A percentile compares a stretch with the other conserved stretches of the same genome.
phyloP scores from a whole-genome alignment of 2,797 vertebrate genomes.

The Iguana delicatissima region DNA sequence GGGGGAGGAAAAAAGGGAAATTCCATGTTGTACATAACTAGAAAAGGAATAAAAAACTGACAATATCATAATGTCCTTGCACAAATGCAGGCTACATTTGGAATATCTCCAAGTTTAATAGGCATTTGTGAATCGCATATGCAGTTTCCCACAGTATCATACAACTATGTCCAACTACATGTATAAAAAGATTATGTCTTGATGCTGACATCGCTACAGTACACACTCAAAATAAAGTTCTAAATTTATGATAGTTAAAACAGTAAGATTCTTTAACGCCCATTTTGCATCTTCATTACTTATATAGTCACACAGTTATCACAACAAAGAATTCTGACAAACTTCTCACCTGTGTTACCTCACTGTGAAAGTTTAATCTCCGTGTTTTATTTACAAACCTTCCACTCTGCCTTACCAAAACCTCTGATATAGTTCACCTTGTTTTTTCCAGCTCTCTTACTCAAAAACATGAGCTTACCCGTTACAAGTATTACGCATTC shows the following conservation, averaged over 20 bases:
- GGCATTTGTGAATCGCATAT: background rate
- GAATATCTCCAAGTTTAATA: too few relatives aligned
- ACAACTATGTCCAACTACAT: background rate
- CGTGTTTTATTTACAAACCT: background rate
- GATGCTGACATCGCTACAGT: background rate
- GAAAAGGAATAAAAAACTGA: too few relatives aligned
- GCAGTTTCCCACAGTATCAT: background rate
- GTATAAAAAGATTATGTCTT: background rate
- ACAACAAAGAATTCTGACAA: background rate
- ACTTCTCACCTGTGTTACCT: background rate
- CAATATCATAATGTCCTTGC: too few relatives aligned
- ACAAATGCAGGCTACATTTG: too few relatives aligned
- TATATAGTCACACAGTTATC: background rate
- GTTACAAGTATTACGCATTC: background rate
- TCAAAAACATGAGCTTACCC: background rate
- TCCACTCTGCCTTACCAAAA: background rate
- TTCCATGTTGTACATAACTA: too few relatives aligned
- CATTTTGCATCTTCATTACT: background rate
- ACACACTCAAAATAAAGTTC: background rate
- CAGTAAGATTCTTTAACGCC: background rate
- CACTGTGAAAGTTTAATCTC: conserved; percentile 2
- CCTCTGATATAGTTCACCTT: background rate
- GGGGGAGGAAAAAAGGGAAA: too few relatives aligned
- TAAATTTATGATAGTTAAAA: background rate
- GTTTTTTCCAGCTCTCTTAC: too few relatives aligned